These are phyloP conservation scores for Hyposmocoma kahamanoa DNA, from an alignment of 1,140 invertebrate species.

Conservation along the genomic window DNA sequence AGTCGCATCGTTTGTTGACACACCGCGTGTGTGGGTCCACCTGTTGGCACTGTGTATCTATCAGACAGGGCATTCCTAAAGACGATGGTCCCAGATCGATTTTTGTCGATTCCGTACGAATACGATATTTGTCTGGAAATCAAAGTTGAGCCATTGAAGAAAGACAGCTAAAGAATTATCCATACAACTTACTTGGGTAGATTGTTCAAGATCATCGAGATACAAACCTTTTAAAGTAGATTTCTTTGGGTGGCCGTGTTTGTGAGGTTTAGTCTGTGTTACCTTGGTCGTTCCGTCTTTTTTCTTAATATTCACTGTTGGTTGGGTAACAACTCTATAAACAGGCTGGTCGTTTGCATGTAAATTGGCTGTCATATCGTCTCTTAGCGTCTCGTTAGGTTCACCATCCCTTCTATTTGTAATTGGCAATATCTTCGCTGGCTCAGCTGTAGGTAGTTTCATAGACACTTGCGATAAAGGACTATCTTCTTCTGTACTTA, in stretches of 20 bases:
- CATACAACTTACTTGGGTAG: not conserved
- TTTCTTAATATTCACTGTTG: conserved; percentile 56
- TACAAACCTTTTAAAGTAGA: conserved; percentile 53
- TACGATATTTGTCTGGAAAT: conserved; percentile 55
- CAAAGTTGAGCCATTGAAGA: not conserved
- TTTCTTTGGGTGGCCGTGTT: conserved; percentile 60
- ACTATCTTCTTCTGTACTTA: conserved; percentile 55
- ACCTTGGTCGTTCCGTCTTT: conserved; percentile 43
- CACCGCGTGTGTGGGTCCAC: conserved; percentile 87
- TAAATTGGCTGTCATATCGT: conserved; percentile 62
- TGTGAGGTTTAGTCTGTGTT: conserved; percentile 43
- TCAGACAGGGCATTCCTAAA: conserved; percentile 83
- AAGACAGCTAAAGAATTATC: not conserved
- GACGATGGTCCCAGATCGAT: conserved; percentile 77
- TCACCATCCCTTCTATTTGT: conserved; percentile 54
- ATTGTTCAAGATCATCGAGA: conserved; percentile 7
- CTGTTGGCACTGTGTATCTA: conserved; percentile 84
- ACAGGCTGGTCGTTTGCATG: conserved; percentile 66
- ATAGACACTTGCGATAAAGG: conserved; percentile 55
- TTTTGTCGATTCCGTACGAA: conserved; percentile 35
- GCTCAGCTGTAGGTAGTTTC: conserved; percentile 51
- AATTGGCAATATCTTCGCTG: conserved; percentile 42
- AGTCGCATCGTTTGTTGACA: conserved; percentile 87
- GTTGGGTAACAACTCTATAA: conserved; percentile 66
- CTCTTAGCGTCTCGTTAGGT: conserved; percentile 47